Base-by-base conservation (phyloP, 2,113 vertebrate species). In the Ochotona princeps region DNA sequence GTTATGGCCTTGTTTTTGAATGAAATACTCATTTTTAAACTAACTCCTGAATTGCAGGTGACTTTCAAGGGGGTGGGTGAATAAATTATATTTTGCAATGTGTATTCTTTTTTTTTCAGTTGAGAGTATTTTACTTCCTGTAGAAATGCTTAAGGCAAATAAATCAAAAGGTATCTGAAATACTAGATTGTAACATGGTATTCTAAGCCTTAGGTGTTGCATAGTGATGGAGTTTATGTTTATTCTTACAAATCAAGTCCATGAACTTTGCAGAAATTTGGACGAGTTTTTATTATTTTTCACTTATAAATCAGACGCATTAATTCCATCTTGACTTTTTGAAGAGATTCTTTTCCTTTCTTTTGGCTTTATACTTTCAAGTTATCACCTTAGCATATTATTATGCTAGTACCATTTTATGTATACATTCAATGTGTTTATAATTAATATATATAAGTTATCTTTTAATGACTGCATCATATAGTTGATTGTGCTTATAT, bases 241-340 rank as follows among this genome's bases (percentile, higher is more conserved):
- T 79, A 44, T 35, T 49, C 7, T 51, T 47, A n/a, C 60, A 38
- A 70, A 32, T 25, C 21, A 67, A 38, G 63, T n/a, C 32, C 60
- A 28, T 9, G 8, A 72, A 25, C 30, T 69, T 44, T 66, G 63
- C 17, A 73, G 74, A 78, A 61, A 78, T 81, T 80, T 69, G 14
- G 2, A 81, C 13, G 44, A 32, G 1, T 13, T 82, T 44, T 87
- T 67, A 47, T 61, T 90, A 35, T 23, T 70, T 87, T 96, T 89
- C 14, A n/a, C 13, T 83, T 87, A 13, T 67, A 30, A 87, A 57
- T 32, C 26, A 75, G 30, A 65, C 49, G 51, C 0, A n/a, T 9
- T 72, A 69, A 72, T 84, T 93, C 89, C 25, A 57, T 83, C n/a
- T 44, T 76, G 15, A 79, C 76, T 95, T 90, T 51, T 79, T 65